Evolutionary conservation across 2,113 vertebrate genomes (phyloP).

Genomic region (Sciurus niger): DNA sequence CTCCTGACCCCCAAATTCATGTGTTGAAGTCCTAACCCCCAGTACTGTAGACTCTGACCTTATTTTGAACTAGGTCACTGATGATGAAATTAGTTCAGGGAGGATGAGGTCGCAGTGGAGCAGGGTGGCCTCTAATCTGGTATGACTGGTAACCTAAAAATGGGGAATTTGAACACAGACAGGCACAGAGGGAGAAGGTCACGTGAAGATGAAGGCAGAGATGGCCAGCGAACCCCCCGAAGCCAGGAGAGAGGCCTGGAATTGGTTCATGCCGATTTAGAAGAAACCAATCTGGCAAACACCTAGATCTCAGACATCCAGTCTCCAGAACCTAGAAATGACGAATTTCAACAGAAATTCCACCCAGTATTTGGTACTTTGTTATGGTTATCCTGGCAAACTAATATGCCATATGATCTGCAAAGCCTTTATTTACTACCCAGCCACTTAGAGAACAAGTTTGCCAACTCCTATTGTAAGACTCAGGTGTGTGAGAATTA

Average conservation of each 20-base stretch:
- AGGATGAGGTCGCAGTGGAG: background rate
- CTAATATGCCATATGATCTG: fast-evolving
- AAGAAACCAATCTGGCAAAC: background rate
- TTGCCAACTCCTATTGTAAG: background rate
- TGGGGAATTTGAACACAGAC: background rate
- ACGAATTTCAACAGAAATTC: background rate
- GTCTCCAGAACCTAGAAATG: background rate
- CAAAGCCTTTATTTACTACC: background rate
- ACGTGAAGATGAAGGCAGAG: background rate
- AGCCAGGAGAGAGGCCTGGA: background rate
- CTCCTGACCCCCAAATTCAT: background rate
- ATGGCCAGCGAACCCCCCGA: too few species aligned
- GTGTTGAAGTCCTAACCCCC: background rate
- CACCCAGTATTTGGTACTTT: background rate
- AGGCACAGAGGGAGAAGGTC: background rate
- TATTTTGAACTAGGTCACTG: background rate
- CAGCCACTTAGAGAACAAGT: background rate
- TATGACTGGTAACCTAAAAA: background rate
- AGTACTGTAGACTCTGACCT: background rate
- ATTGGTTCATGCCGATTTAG: background rate
- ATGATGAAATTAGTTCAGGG: constrained; percentile 18
- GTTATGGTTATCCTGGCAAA: background rate
- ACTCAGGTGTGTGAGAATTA: background rate
- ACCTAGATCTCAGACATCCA: background rate
- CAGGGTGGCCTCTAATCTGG: background rate